phyloP scores from a whole-genome alignment of 1,140 invertebrate species.

The Semibalanus balanoides region DNA sequence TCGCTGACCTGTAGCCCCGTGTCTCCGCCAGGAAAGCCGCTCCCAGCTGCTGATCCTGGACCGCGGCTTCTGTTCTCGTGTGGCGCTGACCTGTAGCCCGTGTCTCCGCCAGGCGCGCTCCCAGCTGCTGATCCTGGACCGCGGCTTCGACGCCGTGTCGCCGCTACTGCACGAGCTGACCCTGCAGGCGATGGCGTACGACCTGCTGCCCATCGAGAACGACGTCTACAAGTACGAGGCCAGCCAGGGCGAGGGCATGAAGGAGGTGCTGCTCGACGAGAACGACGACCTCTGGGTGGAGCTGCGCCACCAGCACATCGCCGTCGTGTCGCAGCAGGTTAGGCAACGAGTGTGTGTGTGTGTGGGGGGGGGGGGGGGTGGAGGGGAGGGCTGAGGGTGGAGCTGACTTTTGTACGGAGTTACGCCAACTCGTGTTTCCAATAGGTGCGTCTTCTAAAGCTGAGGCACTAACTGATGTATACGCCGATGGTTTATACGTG shows the following conservation, averaged over 20 bases:
- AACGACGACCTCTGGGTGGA: slow-evolving; percentile 99
- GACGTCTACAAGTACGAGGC: slow-evolving; percentile 97
- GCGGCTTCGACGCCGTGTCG: slow-evolving; percentile 96
- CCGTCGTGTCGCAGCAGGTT: slow-evolving; percentile 83
- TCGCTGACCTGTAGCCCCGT: too few species aligned
- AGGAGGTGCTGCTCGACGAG: slow-evolving; percentile 96
- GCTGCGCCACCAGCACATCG: slow-evolving; percentile 96
- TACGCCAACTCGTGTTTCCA: too few species aligned
- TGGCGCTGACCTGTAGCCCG: too few species aligned
- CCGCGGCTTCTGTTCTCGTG: too few species aligned
- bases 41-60: too few species aligned
- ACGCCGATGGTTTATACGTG: too few species aligned
- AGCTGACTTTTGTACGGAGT: too few species aligned
- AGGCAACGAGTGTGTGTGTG: slow-evolving; percentile 22
- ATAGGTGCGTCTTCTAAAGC: too few species aligned
- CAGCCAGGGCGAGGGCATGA: slow-evolving; percentile 56
- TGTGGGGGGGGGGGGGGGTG: too few species aligned
- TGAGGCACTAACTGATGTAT: too few species aligned
- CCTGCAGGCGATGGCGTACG: slow-evolving; percentile 95
- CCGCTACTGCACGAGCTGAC: slow-evolving; percentile 95
- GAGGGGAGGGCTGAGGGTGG: too few species aligned
- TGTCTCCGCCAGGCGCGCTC: slow-evolving; percentile 62
- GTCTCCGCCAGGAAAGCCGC: too few species aligned
- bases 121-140: slow-evolving; percentile 89
- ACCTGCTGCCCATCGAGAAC: slow-evolving; percentile 94